Evolutionary conservation across 2,113 vertebrate genomes (phyloP), one percentile per base, ranked within the genome.

Genomic region (Acrocephalus kingi): DNA sequence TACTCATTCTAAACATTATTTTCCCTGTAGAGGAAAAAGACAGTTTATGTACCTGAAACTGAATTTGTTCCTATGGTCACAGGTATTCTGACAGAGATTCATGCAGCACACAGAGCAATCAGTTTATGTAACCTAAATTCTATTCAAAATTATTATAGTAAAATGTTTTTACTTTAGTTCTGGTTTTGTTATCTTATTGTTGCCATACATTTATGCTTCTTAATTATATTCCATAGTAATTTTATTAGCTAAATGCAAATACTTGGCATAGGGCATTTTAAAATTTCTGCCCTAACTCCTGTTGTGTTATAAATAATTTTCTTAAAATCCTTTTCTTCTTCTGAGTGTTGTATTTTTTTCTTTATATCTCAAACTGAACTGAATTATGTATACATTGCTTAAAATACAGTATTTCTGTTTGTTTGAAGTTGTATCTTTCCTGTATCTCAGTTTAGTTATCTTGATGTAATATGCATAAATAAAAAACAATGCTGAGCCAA

Each of bases 331-430:
- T 64, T 69, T 20, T 37, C 7, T 20, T 41, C 48, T 71, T 35
- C 25, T 27, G 4, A 33, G 3, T 10, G 23, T 66, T 48, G 33
- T 48, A 3, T 20, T 52, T 21, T 61, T 51, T 37, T 17, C 12
- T 30, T n/a, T 69, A 2, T n/a, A 43, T 78, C 31, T 80, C 0
- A 0, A 54, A 31, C 1, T 10, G 7, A 68, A 25, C 4, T 18
- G 4, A 75, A 45, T 74, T 61, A 56, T 66, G 52, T 74, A 27
- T 25, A 22, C 33, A 39, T 49, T 35, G 3, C 5, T 51, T 86
- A 64, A 72, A 80, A 73, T 35, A 64, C 1, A 1, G 23, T 12
- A 4, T 61, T 5, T 76, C 35, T 41, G 30, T 51, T 56, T 73
- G 5, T 66, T 66, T 90, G 28, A 61, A 71, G 13, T 3, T 58